phyloP scores from a whole-genome alignment of 2,113 vertebrate species.

The Sylvietta virens region DNA sequence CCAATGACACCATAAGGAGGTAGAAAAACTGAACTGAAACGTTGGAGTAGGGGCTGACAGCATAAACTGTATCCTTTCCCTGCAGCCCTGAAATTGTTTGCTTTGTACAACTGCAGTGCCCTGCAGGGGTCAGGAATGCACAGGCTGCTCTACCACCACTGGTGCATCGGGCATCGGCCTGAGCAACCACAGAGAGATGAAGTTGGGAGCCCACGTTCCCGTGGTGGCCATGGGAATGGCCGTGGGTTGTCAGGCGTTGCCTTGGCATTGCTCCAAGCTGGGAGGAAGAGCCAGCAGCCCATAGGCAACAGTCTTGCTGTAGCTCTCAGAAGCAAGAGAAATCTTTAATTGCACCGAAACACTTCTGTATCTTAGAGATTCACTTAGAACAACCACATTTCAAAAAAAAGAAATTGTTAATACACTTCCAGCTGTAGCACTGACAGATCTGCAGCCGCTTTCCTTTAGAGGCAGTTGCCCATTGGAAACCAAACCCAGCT shows the following conservation, averaged over 20 bases:
- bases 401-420: not conserved
- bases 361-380: not conserved
- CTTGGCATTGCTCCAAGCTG: not conserved
- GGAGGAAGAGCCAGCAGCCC: not conserved
- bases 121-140: not conserved
- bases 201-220: rapidly evolving
- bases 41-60: not conserved
- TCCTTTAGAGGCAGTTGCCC: not conserved
- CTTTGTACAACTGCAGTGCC: not conserved
- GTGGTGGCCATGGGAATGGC: not conserved
- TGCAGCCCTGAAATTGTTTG: not conserved
- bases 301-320: not conserved
- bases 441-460: not conserved
- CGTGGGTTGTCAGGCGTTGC: not conserved
- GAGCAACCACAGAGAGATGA: rapidly evolving
- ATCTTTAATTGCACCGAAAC: not conserved
- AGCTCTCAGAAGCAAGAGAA: not conserved
- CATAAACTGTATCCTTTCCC: not conserved
- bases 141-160: not conserved
- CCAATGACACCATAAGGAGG: rapidly evolving
- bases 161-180: rapidly evolving
- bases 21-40: not conserved
- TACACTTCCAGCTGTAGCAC: not conserved
- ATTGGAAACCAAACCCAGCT: not conserved
- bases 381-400: not conserved